Evolutionary conservation across 2,888 invertebrate genomes (phyloP).

Genomic region (Drosophila aldrichi): DNA sequence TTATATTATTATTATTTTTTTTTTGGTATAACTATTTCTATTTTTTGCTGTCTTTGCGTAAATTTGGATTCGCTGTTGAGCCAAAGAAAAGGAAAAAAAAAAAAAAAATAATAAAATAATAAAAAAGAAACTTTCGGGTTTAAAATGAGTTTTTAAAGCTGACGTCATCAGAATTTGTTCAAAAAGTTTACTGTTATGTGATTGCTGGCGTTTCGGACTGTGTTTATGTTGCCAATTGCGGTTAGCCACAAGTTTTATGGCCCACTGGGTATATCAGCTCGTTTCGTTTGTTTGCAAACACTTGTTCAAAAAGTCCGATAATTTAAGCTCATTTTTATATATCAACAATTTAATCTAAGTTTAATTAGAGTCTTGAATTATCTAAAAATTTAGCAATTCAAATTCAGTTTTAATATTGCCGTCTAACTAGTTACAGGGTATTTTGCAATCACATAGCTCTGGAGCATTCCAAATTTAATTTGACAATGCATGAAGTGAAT

Average conservation of each 20-base stretch:
- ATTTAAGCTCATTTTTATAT: neutral
- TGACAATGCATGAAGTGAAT: conserved; percentile 45
- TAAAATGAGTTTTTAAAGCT: conserved; percentile 52
- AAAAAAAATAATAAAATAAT: conserved; percentile 1
- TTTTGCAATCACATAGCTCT: neutral
- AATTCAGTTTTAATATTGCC: neutral
- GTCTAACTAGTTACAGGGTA: conserved; percentile 7
- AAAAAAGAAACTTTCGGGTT: conserved; percentile 37
- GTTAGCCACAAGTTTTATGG: neutral
- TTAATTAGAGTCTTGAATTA: too few relatives aligned
- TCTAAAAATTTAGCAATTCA: neutral
- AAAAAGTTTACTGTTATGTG: conserved; percentile 66
- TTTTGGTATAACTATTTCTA: conserved; percentile 20
- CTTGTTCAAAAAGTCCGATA: neutral
- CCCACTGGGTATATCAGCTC: conserved; percentile 18
- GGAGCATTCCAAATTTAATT: conserved; percentile 2
- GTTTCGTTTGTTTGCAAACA: neutral
- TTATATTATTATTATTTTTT: conserved; percentile 4
- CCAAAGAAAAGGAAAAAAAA: conserved; percentile 23
- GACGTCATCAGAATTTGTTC: conserved; percentile 72
- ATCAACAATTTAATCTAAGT: neutral
- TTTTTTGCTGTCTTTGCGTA: conserved; percentile 45
- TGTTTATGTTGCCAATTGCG: conserved; percentile 32
- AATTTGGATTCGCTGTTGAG: conserved; percentile 47
- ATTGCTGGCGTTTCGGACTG: conserved; percentile 41